Percentiles rank a stretch among this genome's conserved stretches.
Conservation (phyloP, 2,113 vertebrate genomes). For the Telmatochromis brachygnathus region DNA sequence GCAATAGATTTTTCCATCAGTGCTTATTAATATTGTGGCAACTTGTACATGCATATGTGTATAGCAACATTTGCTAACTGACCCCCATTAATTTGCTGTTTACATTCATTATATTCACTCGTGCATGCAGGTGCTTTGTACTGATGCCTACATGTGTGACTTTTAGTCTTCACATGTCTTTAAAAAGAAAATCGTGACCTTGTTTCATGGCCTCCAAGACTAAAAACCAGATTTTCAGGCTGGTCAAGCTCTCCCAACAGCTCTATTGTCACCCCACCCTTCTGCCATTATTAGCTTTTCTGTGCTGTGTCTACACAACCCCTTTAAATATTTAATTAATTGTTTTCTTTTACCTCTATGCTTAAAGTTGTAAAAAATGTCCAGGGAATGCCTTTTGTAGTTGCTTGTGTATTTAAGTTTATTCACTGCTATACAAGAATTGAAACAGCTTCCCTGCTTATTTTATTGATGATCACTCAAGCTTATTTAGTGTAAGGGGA, state of each 20-base stretch:
- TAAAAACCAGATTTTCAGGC: conserved; percentile 30
- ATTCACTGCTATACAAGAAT: background rate
- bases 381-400: background rate
- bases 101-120: background rate
- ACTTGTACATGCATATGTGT: background rate
- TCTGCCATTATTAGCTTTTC: background rate
- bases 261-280: background rate
- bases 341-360: background rate
- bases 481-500: background rate
- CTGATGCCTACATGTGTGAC: background rate
- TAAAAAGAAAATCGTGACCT: background rate
- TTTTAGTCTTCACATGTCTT: background rate
- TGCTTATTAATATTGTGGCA: background rate
- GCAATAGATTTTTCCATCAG: background rate
- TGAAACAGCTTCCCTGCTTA: background rate
- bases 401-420: background rate
- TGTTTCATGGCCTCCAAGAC: background rate
- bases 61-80: background rate
- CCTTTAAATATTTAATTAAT: background rate
- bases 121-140: background rate
- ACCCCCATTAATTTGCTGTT: background rate
- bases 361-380: background rate
- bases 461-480: background rate
- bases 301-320: background rate
- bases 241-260: background rate